A percentile compares a stretch with the other conserved stretches of the same genome.
Evolutionary conservation across 2,113 vertebrate species (phyloP).

Genomic region (Clupea harengus): DNA sequence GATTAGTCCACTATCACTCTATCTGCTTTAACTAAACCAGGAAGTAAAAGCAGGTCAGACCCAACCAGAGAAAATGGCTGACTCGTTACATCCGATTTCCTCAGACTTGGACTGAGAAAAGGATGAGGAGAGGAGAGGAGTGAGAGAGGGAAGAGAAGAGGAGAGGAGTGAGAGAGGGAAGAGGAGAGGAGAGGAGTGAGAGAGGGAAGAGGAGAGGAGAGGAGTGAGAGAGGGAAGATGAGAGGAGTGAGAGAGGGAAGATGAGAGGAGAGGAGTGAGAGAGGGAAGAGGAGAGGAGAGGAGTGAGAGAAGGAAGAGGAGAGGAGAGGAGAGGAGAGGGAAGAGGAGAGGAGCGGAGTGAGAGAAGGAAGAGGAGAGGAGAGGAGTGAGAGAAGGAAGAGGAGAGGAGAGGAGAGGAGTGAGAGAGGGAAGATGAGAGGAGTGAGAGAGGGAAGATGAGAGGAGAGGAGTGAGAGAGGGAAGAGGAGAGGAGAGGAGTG

Average conservation of each 20-base stretch:
- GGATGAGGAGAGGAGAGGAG: constrained; percentile 18
- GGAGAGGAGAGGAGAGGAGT: background rate
- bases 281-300: background rate
- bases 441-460: too few species aligned
- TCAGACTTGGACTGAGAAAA: too few species aligned
- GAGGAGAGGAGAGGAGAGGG: background rate
- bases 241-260: background rate
- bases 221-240: background rate
- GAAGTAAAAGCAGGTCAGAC: too few species aligned
- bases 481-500: too few species aligned
- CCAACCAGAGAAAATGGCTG: too few species aligned
- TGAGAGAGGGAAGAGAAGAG: constrained; percentile 27
- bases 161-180: too few species aligned
- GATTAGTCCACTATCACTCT: too few species aligned
- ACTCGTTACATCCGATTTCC: too few species aligned
- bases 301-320: background rate
- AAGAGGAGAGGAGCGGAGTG: background rate
- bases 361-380: background rate
- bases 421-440: background rate
- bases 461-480: too few species aligned
- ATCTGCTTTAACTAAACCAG: too few species aligned
- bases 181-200: background rate
- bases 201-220: background rate
- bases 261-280: background rate
- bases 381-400: background rate